Percentiles rank a stretch among this genome's conserved stretches.
These are phyloP conservation scores for Macquaria australasica DNA, from an alignment of 2,113 vertebrate genomes.

Conservation along the genomic window DNA sequence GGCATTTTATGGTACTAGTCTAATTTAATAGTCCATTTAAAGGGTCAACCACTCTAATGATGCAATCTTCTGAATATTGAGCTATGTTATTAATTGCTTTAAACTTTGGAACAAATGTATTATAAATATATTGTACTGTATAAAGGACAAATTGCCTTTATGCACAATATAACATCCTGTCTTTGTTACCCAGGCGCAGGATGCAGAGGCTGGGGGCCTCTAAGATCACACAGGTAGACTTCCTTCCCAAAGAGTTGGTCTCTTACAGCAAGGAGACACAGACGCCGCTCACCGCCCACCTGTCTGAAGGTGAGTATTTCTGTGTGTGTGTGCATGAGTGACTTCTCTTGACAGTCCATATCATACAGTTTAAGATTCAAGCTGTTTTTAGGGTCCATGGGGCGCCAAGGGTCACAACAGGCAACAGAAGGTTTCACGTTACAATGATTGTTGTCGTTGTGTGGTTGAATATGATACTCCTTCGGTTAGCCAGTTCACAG, in stretches of 20 bases:
- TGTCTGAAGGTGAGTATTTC: conserved; percentile 90
- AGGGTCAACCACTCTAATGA: neutral
- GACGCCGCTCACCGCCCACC: conserved; percentile 90
- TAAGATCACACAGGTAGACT: conserved; percentile 97
- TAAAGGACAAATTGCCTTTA: neutral
- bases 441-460: conserved; percentile 47
- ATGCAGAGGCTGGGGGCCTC: conserved; percentile 93
- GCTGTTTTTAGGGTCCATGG: conserved; percentile 1
- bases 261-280: conserved; percentile 97
- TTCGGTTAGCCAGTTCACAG: conserved; percentile 28
- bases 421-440: conserved; percentile 32
- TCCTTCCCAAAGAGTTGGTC: conserved; percentile 94
- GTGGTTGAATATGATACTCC: conserved; percentile 48
- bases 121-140: neutral
- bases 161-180: conserved; percentile 12
- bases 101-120: neutral
- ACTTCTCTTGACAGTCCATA: conserved; percentile 12
- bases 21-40: conserved; percentile 3
- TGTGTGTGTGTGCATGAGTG: conserved; percentile 2
- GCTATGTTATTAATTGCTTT: neutral
- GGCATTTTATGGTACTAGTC: conserved; percentile 11
- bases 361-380: conserved; percentile 1
- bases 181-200: conserved; percentile 85
- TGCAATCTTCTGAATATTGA: neutral
- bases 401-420: conserved; percentile 12